phyloP scores from a whole-genome alignment of 1,140 invertebrate species.

The Drosophila repleta region DNA sequence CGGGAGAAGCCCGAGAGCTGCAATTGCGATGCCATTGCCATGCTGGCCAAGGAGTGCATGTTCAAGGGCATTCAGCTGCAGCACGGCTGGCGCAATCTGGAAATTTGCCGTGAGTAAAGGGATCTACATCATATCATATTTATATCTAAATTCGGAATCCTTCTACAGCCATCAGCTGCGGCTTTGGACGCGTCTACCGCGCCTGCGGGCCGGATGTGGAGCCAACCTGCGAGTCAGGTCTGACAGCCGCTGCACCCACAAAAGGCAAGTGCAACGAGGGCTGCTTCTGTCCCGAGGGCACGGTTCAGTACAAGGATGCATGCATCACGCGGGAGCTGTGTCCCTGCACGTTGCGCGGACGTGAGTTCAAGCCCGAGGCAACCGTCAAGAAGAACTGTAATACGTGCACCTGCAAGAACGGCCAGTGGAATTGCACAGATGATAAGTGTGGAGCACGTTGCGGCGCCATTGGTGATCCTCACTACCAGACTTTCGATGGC shows the following conservation, averaged over 20 bases:
- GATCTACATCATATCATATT: not conserved
- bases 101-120: slow-evolving; percentile 90
- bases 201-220: slow-evolving; percentile 88
- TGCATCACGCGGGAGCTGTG: slow-evolving; percentile 90
- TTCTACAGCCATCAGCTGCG: slow-evolving; percentile 87
- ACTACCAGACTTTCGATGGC: slow-evolving; percentile 96
- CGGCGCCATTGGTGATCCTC: slow-evolving; percentile 93
- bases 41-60: slow-evolving; percentile 91
- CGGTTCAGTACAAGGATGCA: slow-evolving; percentile 88
- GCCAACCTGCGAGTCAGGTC: slow-evolving; percentile 85
- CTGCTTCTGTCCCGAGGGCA: slow-evolving; percentile 92
- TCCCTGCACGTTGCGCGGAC: slow-evolving; percentile 91
- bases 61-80: slow-evolving; percentile 87
- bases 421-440: slow-evolving; percentile 92
- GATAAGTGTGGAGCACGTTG: slow-evolving; percentile 90
- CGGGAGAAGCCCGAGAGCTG: slow-evolving; percentile 86
- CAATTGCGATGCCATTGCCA: slow-evolving; percentile 90
- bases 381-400: slow-evolving; percentile 92
- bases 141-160: not conserved
- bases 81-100: slow-evolving; percentile 89
- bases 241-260: slow-evolving; percentile 56
- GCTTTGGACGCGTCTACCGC: slow-evolving; percentile 88
- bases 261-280: slow-evolving; percentile 90
- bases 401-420: slow-evolving; percentile 85
- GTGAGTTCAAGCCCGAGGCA: slow-evolving; percentile 89